These are phyloP conservation scores for Crotalus horridus DNA, from an alignment of 2,113 vertebrate genomes.

Conservation along the genomic window DNA sequence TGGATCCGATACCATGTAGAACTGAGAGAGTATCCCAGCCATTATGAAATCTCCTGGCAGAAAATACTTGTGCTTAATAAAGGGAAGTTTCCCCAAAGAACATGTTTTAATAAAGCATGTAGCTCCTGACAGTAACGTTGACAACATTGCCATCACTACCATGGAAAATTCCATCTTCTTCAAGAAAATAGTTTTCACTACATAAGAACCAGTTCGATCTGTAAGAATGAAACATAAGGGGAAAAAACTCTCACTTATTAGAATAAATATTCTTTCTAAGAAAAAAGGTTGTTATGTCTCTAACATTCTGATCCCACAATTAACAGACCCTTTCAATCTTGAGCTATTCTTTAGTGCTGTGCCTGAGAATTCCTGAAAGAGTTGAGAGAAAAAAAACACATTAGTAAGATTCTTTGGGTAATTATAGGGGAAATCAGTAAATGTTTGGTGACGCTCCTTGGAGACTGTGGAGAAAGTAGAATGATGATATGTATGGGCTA, in stretches of 20 bases:
- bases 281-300: background rate
- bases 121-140: no score
- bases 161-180: background rate
- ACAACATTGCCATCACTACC: no score
- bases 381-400: no score
- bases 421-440: no score
- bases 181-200: background rate
- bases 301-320: background rate
- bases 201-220: fast-evolving
- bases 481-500: no score
- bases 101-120: background rate
- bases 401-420: no score
- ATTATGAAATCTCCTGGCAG: no score
- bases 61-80: background rate
- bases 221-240: background rate
- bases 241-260: fast-evolving
- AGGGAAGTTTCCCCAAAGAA: background rate
- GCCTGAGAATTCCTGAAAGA: background rate
- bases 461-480: no score
- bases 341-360: background rate
- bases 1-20: no score
- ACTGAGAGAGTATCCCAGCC: no score
- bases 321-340: background rate
- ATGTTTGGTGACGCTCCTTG: no score
- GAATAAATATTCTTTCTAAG: background rate